These are phyloP conservation scores for Neosilurus mollespiculum DNA, from an alignment of 2,797 vertebrate genomes.

Conservation along the genomic window DNA sequence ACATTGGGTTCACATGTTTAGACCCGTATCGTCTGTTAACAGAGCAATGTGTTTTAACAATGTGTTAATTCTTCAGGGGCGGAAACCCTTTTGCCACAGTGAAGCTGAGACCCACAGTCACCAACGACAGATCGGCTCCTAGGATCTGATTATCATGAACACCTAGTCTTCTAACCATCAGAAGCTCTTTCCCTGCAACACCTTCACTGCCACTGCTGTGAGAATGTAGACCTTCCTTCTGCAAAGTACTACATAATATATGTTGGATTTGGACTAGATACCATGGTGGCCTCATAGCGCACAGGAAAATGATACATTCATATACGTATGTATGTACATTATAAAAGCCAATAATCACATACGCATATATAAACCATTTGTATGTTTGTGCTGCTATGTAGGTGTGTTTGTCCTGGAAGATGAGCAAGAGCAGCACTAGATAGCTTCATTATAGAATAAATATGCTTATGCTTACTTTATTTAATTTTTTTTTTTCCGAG, in stretches of 20 bases:
- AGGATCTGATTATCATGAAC: slow-evolving; percentile 66
- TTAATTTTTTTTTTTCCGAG: slow-evolving; percentile 11
- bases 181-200: not conserved
- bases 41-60: not conserved
- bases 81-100: slow-evolving; percentile 95
- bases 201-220: not conserved
- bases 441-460: not conserved
- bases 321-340: slow-evolving; percentile 23
- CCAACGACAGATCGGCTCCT: slow-evolving; percentile 92
- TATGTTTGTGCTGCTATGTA: not conserved
- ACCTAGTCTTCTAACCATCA: not conserved
- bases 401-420: not conserved
- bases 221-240: slow-evolving; percentile 5
- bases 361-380: not conserved
- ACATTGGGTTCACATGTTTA: no score
- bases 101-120: slow-evolving; percentile 91
- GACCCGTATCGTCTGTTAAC: no score
- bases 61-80: slow-evolving; percentile 72
- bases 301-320: slow-evolving; percentile 23
- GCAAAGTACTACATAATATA: not conserved
- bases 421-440: not conserved
- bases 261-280: slow-evolving; percentile 26
- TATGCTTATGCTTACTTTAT: not conserved
- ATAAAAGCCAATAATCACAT: slow-evolving; percentile 23
- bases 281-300: slow-evolving; percentile 23